phyloP scores from a whole-genome alignment of 2,797 vertebrate species.

The Melanotaenia boesemani region DNA sequence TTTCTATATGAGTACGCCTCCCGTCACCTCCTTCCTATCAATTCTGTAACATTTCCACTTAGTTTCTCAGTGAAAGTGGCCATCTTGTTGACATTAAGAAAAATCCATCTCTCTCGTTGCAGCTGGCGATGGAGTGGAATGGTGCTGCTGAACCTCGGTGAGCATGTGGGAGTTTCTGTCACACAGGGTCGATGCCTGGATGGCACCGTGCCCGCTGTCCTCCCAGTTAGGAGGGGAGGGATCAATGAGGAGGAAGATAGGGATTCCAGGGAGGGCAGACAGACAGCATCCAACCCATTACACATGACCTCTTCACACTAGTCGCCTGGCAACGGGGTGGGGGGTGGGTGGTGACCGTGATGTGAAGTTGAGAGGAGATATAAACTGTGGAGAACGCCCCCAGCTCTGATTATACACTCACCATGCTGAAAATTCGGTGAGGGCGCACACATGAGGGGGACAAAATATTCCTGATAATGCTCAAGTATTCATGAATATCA shows the following conservation, averaged over 20 bases:
- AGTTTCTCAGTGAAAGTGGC: conserved; percentile 48
- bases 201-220: conserved; percentile 68
- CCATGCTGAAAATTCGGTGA: conserved; percentile 24
- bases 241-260: conserved; percentile 65
- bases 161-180: conserved; percentile 69
- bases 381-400: conserved; percentile 32
- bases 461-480: conserved; percentile 1
- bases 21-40: conserved; percentile 40
- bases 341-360: conserved; percentile 47
- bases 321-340: conserved; percentile 72
- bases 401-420: conserved; percentile 36
- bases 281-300: conserved; percentile 74
- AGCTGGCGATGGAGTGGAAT: conserved; percentile 47
- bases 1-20: conserved; percentile 12
- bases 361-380: conserved; percentile 49
- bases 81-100: conserved; percentile 73
- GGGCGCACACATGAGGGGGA: conserved; percentile 4
- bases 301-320: conserved; percentile 72
- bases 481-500: neutral
- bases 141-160: conserved; percentile 47
- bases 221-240: conserved; percentile 49
- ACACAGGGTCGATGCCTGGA: conserved; percentile 71
- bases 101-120: conserved; percentile 66
- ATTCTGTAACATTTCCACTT: conserved; percentile 65
- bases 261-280: conserved; percentile 49